These are phyloP conservation scores for Drosophila affinis DNA, from an alignment of 2,888 invertebrate genomes.

Conservation along the genomic window DNA sequence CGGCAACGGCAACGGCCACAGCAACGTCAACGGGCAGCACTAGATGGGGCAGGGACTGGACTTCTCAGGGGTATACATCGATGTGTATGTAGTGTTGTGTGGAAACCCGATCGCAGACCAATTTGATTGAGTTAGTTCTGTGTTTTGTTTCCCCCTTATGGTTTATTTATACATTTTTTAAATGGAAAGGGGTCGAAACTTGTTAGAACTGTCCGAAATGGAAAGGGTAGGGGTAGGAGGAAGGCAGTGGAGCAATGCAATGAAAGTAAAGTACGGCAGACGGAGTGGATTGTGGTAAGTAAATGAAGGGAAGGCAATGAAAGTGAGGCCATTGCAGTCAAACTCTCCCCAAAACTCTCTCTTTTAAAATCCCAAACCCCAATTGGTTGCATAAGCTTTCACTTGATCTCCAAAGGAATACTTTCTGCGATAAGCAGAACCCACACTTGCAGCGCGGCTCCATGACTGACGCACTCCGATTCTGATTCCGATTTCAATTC, in stretches of 20 bases:
- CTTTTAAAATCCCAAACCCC: too few species aligned
- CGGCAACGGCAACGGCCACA: neutral
- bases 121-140: constrained; percentile 66
- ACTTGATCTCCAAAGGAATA: neutral
- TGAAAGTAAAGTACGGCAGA: neutral
- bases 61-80: neutral
- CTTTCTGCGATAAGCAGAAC: neutral
- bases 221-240: neutral
- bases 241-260: neutral
- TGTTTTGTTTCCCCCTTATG: constrained; percentile 31
- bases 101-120: constrained; percentile 69
- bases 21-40: neutral
- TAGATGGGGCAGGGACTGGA: neutral
- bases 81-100: constrained; percentile 17
- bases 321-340: too few species aligned
- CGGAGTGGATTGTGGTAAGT: too few species aligned
- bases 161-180: constrained; percentile 46
- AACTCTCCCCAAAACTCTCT: too few species aligned
- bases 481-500: neutral
- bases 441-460: neutral
- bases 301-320: too few species aligned
- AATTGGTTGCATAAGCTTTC: too few species aligned
- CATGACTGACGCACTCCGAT: neutral
- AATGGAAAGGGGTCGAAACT: constrained; percentile 56
- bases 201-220: constrained; percentile 45